Percentiles rank a stretch among this genome's conserved stretches.
phyloP scores from a whole-genome alignment of 2,888 invertebrate genomes.

The Cryptus armator region DNA sequence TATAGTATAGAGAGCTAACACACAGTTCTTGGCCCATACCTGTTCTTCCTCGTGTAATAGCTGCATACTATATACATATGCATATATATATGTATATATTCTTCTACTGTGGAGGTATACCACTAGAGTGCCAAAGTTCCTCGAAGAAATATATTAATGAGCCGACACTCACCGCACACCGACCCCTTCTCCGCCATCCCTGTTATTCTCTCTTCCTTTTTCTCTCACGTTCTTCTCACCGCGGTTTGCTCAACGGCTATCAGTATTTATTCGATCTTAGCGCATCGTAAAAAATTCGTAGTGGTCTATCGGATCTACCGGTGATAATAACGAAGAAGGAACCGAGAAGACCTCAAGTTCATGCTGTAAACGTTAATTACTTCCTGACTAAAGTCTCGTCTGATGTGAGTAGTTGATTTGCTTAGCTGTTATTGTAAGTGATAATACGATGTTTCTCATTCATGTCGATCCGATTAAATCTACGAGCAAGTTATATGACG shows the following conservation, averaged over 20 bases:
- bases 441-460: constrained; percentile 2
- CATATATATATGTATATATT: not conserved
- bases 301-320: constrained; percentile 39
- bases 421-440: constrained; percentile 1
- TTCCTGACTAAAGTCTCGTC: constrained; percentile 13
- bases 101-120: constrained; percentile 6
- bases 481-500: not conserved
- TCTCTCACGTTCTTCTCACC: not conserved
- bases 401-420: not conserved
- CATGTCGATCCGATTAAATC: not conserved
- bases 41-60: constrained; percentile 22
- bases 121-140: constrained; percentile 66
- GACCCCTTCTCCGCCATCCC: constrained; percentile 36
- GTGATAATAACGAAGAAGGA: constrained; percentile 46
- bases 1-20: not conserved
- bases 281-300: constrained; percentile 57
- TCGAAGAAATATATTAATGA: constrained; percentile 74
- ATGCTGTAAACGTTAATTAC: constrained; percentile 19
- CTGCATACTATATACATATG: constrained; percentile 10
- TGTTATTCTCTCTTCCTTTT: not conserved
- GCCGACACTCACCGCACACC: constrained; percentile 71
- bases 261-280: constrained; percentile 44
- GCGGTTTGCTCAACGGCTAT: constrained; percentile 20
- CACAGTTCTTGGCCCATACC: constrained; percentile 25
- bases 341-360: constrained; percentile 2